These are phyloP conservation scores for Nineta flava DNA, from an alignment of 2,888 invertebrate genomes.

Conservation along the genomic window DNA sequence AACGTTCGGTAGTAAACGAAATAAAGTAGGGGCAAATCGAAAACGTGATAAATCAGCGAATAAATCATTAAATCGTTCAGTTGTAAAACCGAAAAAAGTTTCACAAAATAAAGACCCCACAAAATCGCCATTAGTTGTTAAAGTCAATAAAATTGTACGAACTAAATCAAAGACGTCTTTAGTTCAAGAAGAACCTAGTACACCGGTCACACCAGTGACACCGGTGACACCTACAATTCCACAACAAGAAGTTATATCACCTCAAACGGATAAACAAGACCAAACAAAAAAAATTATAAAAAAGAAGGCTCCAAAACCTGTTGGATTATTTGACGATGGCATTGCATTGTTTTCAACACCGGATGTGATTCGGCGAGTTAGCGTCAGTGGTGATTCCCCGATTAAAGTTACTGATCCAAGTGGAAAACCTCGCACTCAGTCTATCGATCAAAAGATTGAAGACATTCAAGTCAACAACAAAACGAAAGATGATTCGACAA, in stretches of 20 bases:
- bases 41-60: slow-evolving; percentile 5
- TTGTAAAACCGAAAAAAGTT: slow-evolving; percentile 9
- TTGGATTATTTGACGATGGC: slow-evolving; percentile 34
- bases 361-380: slow-evolving; percentile 56
- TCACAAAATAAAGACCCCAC: no score
- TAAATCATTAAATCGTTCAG: slow-evolving; percentile 7
- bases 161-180: slow-evolving; percentile 10
- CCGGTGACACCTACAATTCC: slow-evolving; percentile 18
- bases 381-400: slow-evolving; percentile 24
- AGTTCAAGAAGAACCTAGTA: slow-evolving; percentile 22
- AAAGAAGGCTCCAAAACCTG: slow-evolving; percentile 32
- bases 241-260: slow-evolving; percentile 9
- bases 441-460: slow-evolving; percentile 1
- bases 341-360: slow-evolving; percentile 62
- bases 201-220: no score
- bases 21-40: slow-evolving; percentile 11
- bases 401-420: slow-evolving; percentile 13
- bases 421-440: slow-evolving; percentile 17
- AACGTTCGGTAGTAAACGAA: slow-evolving; percentile 16
- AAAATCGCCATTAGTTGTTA: neutral
- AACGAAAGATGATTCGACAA: slow-evolving; percentile 10
- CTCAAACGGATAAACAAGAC: slow-evolving; percentile 10
- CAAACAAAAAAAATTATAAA: slow-evolving; percentile 22
- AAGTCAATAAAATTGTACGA: slow-evolving; percentile 20
- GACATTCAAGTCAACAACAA: slow-evolving; percentile 12